These are phyloP conservation scores for Adelognathus sp. DNA, from an alignment of 2,888 invertebrate species.

Conservation along the genomic window DNA sequence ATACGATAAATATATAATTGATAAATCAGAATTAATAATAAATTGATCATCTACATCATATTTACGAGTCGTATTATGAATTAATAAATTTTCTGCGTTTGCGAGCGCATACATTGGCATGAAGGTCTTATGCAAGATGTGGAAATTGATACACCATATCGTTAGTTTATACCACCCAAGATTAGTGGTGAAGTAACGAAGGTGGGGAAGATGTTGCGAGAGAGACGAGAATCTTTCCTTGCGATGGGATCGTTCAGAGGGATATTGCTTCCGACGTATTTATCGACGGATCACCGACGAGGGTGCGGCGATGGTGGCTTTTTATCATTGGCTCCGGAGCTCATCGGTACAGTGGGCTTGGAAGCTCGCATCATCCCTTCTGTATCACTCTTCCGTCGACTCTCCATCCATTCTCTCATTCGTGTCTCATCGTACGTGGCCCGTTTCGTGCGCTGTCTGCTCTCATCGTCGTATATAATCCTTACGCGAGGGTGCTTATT, in stretches of 20 bases:
- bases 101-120: too few relatives aligned
- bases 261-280: constrained; percentile 34
- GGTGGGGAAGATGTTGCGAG: constrained; percentile 5
- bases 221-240: neutral
- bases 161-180: too few relatives aligned
- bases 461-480: neutral
- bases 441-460: neutral
- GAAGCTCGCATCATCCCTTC: neutral
- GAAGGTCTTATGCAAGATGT: too few relatives aligned
- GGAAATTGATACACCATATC: too few relatives aligned
- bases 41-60: too few relatives aligned
- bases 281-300: constrained; percentile 49
- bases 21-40: too few relatives aligned
- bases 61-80: too few relatives aligned
- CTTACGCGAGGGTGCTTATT: neutral
- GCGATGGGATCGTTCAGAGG: neutral
- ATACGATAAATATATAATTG: too few relatives aligned
- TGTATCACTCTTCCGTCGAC: neutral
- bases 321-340: constrained; percentile 54
- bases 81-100: too few relatives aligned
- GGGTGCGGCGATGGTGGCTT: constrained; percentile 57
- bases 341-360: constrained; percentile 42
- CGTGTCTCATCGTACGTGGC: neutral
- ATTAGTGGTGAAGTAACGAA: neutral
- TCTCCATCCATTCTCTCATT: constrained; percentile 1